phyloP scores from a whole-genome alignment of 2,888 invertebrate genomes.

The Smittia sp. region DNA sequence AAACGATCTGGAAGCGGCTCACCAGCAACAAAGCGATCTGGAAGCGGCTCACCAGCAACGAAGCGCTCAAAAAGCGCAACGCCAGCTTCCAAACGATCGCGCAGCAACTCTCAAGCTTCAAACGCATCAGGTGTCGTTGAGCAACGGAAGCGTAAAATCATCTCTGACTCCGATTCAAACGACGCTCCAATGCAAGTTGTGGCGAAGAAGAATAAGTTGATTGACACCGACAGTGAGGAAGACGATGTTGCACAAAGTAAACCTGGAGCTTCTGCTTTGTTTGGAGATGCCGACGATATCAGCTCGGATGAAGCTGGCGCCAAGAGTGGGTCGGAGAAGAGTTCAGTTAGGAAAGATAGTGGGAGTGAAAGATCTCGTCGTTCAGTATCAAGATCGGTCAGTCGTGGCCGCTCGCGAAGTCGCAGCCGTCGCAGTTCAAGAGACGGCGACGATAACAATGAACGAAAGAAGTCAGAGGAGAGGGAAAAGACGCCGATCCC shows the following conservation, averaged over 20 bases:
- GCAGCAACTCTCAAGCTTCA: conserved; percentile 50
- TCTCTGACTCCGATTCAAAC: conserved; percentile 56
- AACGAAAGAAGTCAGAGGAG: conserved; percentile 63
- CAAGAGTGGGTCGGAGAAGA: conserved; percentile 47
- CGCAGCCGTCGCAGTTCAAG: conserved; percentile 45
- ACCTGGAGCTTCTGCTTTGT: conserved; percentile 73
- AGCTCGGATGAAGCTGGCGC: conserved; percentile 71
- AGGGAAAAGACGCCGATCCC: conserved; percentile 77
- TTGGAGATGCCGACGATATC: conserved; percentile 92
- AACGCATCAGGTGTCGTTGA: conserved; percentile 49
- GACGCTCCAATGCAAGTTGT: conserved; percentile 47
- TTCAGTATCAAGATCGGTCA: conserved; percentile 47
- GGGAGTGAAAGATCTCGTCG: conserved; percentile 45
- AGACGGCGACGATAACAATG: conserved; percentile 46
- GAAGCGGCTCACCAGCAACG: conserved; percentile 44
- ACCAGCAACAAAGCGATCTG: conserved; percentile 47
- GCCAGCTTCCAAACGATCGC: conserved; percentile 46
- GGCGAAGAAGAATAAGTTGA: conserved; percentile 58
- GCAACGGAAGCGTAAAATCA: conserved; percentile 51
- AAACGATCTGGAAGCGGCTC: conserved; percentile 43
- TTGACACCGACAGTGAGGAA: conserved; percentile 69
- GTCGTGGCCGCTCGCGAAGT: conserved; percentile 50
- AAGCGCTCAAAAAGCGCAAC: conserved; percentile 46
- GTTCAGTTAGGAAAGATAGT: conserved; percentile 48
- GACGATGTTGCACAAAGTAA: neutral